Percentiles rank a stretch among this genome's conserved stretches.
Evolutionary conservation across 2,113 vertebrate genomes (phyloP).

Genomic region (Abramis brama): DNA sequence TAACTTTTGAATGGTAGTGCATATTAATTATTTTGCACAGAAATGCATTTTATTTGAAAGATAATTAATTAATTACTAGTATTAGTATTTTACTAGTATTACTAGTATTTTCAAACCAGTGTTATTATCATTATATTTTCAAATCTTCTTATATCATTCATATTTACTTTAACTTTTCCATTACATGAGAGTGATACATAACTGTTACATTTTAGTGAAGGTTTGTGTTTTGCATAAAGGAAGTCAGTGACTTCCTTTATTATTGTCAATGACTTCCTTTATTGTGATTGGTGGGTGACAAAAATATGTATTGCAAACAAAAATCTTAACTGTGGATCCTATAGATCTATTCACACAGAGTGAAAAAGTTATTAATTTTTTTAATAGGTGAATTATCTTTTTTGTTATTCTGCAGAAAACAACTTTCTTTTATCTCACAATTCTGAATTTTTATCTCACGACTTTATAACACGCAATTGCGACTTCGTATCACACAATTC

Average conservation of each 20-base stretch:
- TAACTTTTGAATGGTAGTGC: too few relatives aligned
- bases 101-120: background rate
- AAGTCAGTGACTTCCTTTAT: background rate
- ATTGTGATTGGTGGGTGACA: background rate
- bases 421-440: background rate
- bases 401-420: background rate
- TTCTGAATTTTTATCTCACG: too few relatives aligned
- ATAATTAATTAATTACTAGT: too few relatives aligned
- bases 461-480: too few relatives aligned
- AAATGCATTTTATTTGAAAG: too few relatives aligned
- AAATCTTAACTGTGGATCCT: background rate
- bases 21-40: too few relatives aligned
- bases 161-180: background rate
- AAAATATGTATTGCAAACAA: background rate
- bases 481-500: too few relatives aligned
- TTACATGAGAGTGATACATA: background rate
- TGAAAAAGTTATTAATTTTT: background rate
- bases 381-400: background rate
- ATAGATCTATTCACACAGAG: background rate
- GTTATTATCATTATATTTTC: background rate
- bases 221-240: background rate
- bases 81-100: too few relatives aligned
- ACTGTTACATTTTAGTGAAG: background rate
- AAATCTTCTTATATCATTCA: background rate
- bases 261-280: background rate